phyloP scores from a whole-genome alignment of 2,113 vertebrate genomes.

The Neodontobutis hainanensis region DNA sequence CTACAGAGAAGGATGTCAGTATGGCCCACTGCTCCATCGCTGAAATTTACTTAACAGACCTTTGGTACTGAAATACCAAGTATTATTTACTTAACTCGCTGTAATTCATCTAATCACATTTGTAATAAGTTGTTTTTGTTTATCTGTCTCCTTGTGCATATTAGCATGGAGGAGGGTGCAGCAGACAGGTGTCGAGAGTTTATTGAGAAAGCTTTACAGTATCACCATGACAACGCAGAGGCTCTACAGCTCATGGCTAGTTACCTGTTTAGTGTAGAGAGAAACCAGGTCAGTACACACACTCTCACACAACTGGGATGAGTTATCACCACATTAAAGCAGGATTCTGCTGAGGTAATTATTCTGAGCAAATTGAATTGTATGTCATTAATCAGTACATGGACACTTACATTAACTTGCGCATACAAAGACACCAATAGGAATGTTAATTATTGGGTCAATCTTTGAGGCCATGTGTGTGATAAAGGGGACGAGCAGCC shows the following conservation, averaged over 20 bases:
- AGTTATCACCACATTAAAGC: slow-evolving; percentile 67
- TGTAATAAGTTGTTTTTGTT: slow-evolving; percentile 19
- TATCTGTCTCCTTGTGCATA: slow-evolving; percentile 12
- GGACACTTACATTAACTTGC: slow-evolving; percentile 58
- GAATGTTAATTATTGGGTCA: slow-evolving; percentile 63
- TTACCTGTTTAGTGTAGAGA: slow-evolving; percentile 84
- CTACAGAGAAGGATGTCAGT: slow-evolving; percentile 76
- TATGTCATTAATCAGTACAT: slow-evolving; percentile 70
- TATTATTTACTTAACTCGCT: not conserved
- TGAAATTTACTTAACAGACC: slow-evolving; percentile 85
- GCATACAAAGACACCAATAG: slow-evolving; percentile 49
- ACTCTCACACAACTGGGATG: slow-evolving; percentile 36
- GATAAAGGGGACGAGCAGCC: slow-evolving; percentile 37
- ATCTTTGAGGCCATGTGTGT: slow-evolving; percentile 56
- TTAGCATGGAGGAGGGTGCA: slow-evolving; percentile 82
- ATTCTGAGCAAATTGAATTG: slow-evolving; percentile 72
- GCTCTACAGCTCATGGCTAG: slow-evolving; percentile 85
- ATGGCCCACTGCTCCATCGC: slow-evolving; percentile 82
- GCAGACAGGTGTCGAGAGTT: slow-evolving; percentile 79
- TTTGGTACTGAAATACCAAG: slow-evolving; percentile 75
- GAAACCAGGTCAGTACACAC: slow-evolving; percentile 74
- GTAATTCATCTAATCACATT: slow-evolving; percentile 2
- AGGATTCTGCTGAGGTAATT: slow-evolving; percentile 70
- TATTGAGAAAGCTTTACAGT: slow-evolving; percentile 78
- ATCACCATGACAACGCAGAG: slow-evolving; percentile 79